Conservation (phyloP, 2,888 invertebrate genomes). For the Prosapia bicincta region DNA sequence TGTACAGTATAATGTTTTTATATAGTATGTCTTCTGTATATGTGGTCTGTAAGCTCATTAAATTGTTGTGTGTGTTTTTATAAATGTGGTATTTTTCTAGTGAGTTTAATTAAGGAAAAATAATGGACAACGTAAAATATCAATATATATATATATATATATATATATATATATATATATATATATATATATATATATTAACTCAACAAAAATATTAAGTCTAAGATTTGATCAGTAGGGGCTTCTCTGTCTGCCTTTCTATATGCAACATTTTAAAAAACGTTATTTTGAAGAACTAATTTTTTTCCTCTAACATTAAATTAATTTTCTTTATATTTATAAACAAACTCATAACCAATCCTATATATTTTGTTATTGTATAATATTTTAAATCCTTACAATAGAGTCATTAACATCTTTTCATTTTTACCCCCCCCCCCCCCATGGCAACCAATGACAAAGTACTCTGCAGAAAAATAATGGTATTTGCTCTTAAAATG, state of each 20-base stretch:
- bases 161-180: too few relatives aligned
- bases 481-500: conserved; percentile 30
- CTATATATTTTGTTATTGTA: conserved; percentile 29
- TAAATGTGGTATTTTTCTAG: too few relatives aligned
- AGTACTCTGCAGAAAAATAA: conserved; percentile 26
- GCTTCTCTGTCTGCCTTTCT: conserved; percentile 13
- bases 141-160: too few relatives aligned
- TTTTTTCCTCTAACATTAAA: conserved; percentile 29
- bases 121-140: too few relatives aligned
- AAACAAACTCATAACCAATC: conserved; percentile 27
- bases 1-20: too few relatives aligned
- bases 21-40: too few relatives aligned
- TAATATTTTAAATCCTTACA: conserved; percentile 29
- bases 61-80: too few relatives aligned
- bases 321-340: conserved; percentile 31
- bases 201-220: not conserved
- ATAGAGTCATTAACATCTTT: conserved; percentile 29
- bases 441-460: conserved; percentile 5
- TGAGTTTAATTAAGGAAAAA: too few relatives aligned
- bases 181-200: too few relatives aligned
- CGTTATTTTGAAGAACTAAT: conserved; percentile 29
- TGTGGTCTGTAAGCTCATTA: too few relatives aligned
- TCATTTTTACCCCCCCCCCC: not conserved
- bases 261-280: conserved; percentile 32
- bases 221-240: conserved; percentile 31